A percentile compares a stretch with the other conserved stretches of the same genome.
Evolutionary conservation across 1,140 invertebrate genomes (phyloP).

Genomic region (Saccostrea cuccullata): DNA sequence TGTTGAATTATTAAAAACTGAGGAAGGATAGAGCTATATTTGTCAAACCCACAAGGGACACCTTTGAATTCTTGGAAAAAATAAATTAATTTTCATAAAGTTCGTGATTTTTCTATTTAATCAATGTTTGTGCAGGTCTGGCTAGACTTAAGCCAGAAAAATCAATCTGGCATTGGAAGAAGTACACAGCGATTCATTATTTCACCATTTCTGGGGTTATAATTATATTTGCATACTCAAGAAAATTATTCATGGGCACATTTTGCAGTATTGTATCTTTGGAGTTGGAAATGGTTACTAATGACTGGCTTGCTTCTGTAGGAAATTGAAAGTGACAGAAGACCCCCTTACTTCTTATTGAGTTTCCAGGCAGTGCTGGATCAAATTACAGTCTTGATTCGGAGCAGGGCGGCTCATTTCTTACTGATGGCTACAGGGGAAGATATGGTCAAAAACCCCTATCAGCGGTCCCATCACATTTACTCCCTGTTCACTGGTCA

Average conservation of each 20-base stretch:
- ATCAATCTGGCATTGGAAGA: conserved; percentile 28
- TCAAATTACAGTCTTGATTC: conserved; percentile 33
- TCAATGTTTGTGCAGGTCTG: conserved; percentile 26
- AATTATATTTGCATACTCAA: conserved; percentile 38
- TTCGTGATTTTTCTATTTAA: conserved; percentile 12
- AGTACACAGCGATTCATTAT: conserved; percentile 31
- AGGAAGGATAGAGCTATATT: neutral
- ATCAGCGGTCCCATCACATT: neutral
- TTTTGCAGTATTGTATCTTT: conserved; percentile 27
- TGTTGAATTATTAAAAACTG: conserved; percentile 7
- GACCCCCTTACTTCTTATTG: neutral
- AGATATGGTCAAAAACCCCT: conserved; percentile 4
- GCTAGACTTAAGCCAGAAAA: conserved; percentile 10
- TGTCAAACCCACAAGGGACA: conserved; percentile 7
- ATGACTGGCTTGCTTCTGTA: conserved; percentile 28
- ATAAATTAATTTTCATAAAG: neutral
- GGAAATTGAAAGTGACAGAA: conserved; percentile 29
- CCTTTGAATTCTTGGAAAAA: neutral
- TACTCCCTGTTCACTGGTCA: conserved; percentile 10
- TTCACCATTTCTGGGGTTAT: conserved; percentile 33
- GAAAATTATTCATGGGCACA: conserved; percentile 35
- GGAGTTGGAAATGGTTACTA: conserved; percentile 21
- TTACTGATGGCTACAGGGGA: neutral
- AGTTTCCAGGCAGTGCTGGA: neutral
- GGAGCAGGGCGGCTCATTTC: neutral